phyloP scores from a whole-genome alignment of 2,888 invertebrate genomes.

The Crocallis elinguaria region DNA sequence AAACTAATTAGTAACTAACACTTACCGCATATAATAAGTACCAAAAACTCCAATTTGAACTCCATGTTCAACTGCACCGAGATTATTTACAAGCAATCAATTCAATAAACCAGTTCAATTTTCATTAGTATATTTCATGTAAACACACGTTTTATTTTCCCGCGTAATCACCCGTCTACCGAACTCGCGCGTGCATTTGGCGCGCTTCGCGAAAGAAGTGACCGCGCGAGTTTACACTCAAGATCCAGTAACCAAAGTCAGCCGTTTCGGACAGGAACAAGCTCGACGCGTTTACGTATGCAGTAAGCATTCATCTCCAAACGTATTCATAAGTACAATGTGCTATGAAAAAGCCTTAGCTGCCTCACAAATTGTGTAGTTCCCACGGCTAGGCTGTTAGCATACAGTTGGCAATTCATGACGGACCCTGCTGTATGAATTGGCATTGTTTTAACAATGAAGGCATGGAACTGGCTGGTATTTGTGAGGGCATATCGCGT shows the following conservation, averaged over 20 bases:
- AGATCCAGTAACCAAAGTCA: constrained; percentile 16
- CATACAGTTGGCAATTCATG: constrained; percentile 58
- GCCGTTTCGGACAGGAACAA: constrained; percentile 19
- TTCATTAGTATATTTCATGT: constrained; percentile 44
- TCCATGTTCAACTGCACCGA: constrained; percentile 40
- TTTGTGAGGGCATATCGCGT: constrained; percentile 29
- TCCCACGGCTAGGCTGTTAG: constrained; percentile 37
- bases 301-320: constrained; percentile 26
- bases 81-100: background rate
- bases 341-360: constrained; percentile 21
- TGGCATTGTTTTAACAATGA: constrained; percentile 58
- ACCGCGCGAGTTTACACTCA: constrained; percentile 39
- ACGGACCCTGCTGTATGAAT: constrained; percentile 62
- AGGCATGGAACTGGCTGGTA: constrained; percentile 45
- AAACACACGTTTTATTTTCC: constrained; percentile 53
- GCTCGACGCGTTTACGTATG: constrained; percentile 23
- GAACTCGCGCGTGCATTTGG: constrained; percentile 67
- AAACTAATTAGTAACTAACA: too few species aligned
- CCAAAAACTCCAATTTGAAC: constrained; percentile 63
- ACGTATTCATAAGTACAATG: constrained; percentile 20
- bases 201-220: constrained; percentile 73
- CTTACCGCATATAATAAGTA: constrained; percentile 73
- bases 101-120: background rate
- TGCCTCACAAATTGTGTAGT: constrained; percentile 16
- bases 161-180: constrained; percentile 48